Evolutionary conservation across 2,888 invertebrate species (phyloP), one percentile per base, ranked within the genome.

Genomic region (Fabriciana adippe): DNA sequence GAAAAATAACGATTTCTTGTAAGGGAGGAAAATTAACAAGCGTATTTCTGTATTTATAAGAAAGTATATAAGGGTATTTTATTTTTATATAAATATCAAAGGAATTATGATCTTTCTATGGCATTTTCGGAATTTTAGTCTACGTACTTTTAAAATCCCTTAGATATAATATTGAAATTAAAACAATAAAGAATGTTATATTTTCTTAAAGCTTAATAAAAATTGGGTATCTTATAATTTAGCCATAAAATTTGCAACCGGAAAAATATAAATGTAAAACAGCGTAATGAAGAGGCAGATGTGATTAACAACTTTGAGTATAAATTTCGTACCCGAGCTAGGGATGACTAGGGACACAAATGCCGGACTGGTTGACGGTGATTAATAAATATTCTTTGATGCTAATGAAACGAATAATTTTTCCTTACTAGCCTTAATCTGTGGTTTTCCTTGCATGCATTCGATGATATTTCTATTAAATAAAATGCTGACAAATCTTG

Each of bases 351-450:
- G 75, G 73, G 74, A 77, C 77, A 76, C 79, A 81, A 86, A 87
- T 83, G 74, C 74, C 69, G 70, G 75, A 75, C 72, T 82, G 26
- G 26, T 77, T 66, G 73, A 75, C 74, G 72, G 72, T 55, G 78
- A 82, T 81, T 83, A 81, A 81, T 79, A 74, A 79, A 81, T 74
- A 75, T 79, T 82, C 82, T 83, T 81, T 80, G 79, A 80, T 81
- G 79, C 80, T 83, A 79, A 81, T 76, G 73, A 78, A 16, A 13
- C 14, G 41, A 16, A 31, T 51, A 57, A 53, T 57, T 63, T 15
- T 65, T n/a, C 57, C 13, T 53, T 48, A 21, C 54, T 63, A 21
- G 2, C 6, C 5, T 47, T 8, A 16, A 3, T n/a, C 15, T 4
- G 55, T 55, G 55, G n/a, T 11, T 35, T 35, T 15, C n/a, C 13